Conservation (phyloP, 2,113 vertebrate genomes). For the Raja brachyura region DNA sequence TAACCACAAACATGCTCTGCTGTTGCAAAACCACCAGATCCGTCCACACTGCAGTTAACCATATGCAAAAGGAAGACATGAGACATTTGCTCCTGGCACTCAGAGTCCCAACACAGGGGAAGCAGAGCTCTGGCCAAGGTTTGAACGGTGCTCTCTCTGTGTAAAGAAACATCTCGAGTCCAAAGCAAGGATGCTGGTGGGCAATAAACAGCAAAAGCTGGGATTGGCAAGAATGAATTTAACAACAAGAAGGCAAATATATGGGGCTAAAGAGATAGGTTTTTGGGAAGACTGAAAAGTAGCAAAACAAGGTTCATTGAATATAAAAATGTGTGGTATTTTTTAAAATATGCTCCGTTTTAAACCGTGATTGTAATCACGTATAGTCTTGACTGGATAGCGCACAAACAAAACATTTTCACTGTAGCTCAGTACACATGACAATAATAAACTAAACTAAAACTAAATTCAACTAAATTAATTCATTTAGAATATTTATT, state of each 20-base stretch:
- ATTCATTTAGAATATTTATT: not conserved
- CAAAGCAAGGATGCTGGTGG: not conserved
- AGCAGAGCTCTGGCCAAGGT: too few species aligned
- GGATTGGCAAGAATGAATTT: not conserved
- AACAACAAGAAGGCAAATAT: not conserved
- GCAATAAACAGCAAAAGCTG: not conserved
- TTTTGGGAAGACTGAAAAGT: not conserved
- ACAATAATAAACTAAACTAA: too few species aligned
- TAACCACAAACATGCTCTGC: slow-evolving; percentile 4
- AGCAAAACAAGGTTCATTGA: not conserved
- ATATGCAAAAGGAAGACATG: not conserved
- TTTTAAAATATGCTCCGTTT: not conserved
- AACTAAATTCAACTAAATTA: not conserved
- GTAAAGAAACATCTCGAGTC: not conserved
- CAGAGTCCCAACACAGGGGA: not conserved
- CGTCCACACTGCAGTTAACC: not conserved
- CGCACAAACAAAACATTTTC: too few species aligned
- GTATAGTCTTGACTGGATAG: too few species aligned
- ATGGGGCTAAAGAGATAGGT: not conserved
- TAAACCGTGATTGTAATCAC: too few species aligned
- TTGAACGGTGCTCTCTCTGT: too few species aligned
- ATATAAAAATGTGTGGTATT: not conserved
- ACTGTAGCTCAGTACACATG: too few species aligned
- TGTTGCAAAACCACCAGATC: not conserved
- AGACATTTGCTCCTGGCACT: not conserved